Percentiles rank a stretch among this genome's conserved stretches.
phyloP scores from a whole-genome alignment of 2,797 vertebrate genomes.

The Pelochelys cantorii region DNA sequence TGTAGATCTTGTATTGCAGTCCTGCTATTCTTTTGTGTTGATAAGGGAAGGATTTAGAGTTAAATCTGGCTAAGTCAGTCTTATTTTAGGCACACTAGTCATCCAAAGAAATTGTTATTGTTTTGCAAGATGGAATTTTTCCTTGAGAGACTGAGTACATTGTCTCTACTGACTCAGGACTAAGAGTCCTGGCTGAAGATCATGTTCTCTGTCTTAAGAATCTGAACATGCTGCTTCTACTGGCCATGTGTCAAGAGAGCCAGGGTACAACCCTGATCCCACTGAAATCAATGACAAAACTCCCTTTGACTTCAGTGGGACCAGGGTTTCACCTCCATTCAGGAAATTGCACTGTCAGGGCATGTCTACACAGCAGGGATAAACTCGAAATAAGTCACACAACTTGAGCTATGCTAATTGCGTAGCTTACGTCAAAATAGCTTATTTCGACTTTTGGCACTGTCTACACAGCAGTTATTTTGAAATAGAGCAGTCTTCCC shows the following conservation, averaged over 20 bases:
- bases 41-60: background rate
- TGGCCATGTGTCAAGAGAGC: fast-evolving
- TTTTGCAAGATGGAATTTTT: background rate
- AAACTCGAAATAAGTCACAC: too few species aligned
- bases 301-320: background rate
- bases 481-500: too few species aligned
- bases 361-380: too few species aligned
- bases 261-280: background rate
- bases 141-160: background rate
- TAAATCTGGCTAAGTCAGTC: background rate
- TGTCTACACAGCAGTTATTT: too few species aligned
- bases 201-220: background rate
- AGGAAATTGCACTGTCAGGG: background rate
- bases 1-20: background rate
- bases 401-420: too few species aligned
- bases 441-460: too few species aligned
- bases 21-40: background rate
- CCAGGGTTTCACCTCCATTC: background rate
- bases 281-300: background rate
- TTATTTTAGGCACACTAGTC: background rate
- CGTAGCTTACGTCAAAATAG: too few species aligned
- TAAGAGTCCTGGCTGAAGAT: background rate
- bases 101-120: background rate
- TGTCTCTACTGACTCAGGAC: background rate
- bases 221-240: background rate